These are phyloP conservation scores for Leptodactylus fallax DNA, from an alignment of 2,797 vertebrate genomes.

Conservation along the genomic window DNA sequence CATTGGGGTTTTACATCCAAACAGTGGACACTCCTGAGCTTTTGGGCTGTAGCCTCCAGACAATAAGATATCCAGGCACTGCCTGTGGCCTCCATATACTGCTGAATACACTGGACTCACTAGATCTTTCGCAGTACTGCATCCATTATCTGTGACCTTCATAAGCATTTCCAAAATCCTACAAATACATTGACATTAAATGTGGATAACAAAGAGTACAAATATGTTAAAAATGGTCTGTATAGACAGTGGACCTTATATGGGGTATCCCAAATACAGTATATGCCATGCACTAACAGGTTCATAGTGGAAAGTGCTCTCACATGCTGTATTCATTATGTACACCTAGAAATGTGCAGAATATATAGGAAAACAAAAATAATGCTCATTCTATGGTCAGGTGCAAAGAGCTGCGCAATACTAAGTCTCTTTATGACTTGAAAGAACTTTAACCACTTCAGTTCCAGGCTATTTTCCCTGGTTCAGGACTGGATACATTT, in stretches of 20 bases:
- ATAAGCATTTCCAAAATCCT: constrained; percentile 86
- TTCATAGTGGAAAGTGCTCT: too few relatives aligned
- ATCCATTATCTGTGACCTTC: constrained; percentile 79
- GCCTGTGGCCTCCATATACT: constrained; percentile 74
- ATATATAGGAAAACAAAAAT: too few relatives aligned
- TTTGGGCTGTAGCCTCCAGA: constrained; percentile 85
- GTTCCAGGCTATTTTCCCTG: too few relatives aligned
- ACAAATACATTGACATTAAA: constrained; percentile 47
- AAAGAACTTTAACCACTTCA: too few relatives aligned
- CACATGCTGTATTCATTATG: too few relatives aligned
- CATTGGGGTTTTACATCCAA: constrained; percentile 80
- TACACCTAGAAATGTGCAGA: too few relatives aligned
- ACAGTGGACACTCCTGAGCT: constrained; percentile 82
- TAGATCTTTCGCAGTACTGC: constrained; percentile 78
- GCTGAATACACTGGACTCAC: constrained; percentile 92
- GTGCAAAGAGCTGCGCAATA: too few relatives aligned
- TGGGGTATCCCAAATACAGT: too few relatives aligned
- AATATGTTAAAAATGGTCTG: background rate
- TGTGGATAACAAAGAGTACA: background rate
- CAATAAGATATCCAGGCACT: constrained; percentile 80
- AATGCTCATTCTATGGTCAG: too few relatives aligned
- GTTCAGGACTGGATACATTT: too few relatives aligned
- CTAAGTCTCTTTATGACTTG: too few relatives aligned
- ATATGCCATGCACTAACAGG: too few relatives aligned
- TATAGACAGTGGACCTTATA: background rate